Base-by-base conservation (phyloP, 2,113 vertebrate genomes). In the Grallaria varia region DNA sequence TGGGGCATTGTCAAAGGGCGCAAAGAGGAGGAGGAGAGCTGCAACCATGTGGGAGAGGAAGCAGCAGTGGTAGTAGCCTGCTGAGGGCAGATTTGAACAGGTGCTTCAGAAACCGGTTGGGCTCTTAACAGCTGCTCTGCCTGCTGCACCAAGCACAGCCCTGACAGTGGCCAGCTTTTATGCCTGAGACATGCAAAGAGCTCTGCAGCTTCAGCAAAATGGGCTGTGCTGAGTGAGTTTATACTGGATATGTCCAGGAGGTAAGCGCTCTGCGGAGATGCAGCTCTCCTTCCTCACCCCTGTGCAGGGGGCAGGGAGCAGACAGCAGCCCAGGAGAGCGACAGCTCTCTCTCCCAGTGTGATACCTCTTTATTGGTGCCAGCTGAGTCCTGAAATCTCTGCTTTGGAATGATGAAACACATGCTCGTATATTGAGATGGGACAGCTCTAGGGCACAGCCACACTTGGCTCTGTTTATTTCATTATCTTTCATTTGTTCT, bases 401-500 rank as follows among this genome's bases (percentile, higher is more conserved):
- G 79, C 88, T 93, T 53, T 52, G 77, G 73, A 93, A 56, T 93
- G 86, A 88, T 79, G 85, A 96, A 96, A 93, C 58, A 74, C 37
- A 33, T 10, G 14, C 59, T 84, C 0, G 0, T 78, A 78, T 95
- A 84, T 73, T 88, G 73, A 75, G 72, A 80, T 67, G 44, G 72
- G 72, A 95, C 4, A 6, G 93, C 88, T 96, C 88, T 81, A 94
- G 93, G 96, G 93, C 83, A 94, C 60, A 94, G 73, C 10, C 76
- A n/a, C 76, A 20, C 80, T 96, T 92, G 85, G 68, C 52, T 88
- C 60, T 93, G 40, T 88, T 96, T 96, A 80, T 96, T 93, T 93
- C 47, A 86, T 91, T 93, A 87, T 74, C 69, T 93, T 94, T 90
- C 45, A 84, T 95, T 96, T 81, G 60, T 88, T 87, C 52, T 93